Percentiles rank a stretch among this genome's conserved stretches.
Conservation (phyloP, 2,888 invertebrate genomes). For the Drosophila antonietae region DNA sequence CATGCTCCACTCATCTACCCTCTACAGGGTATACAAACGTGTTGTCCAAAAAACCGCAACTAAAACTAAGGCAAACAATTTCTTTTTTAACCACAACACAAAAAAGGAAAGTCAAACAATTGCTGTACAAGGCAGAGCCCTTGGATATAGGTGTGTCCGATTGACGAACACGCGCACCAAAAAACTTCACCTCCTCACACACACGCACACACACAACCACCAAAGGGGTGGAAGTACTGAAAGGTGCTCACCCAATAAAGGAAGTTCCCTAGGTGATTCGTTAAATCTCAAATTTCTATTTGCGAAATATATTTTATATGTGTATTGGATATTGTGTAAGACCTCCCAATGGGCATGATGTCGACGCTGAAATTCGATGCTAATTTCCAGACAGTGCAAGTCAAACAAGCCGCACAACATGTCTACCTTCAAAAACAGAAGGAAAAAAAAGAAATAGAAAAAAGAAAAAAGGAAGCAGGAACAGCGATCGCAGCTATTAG, state of each 20-base stretch:
- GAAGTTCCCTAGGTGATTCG: slow-evolving; percentile 25
- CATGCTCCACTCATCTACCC: background rate
- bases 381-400: slow-evolving; percentile 64
- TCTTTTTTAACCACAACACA: slow-evolving; percentile 37
- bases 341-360: no score
- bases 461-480: background rate
- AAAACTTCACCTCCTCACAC: background rate
- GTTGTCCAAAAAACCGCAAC: slow-evolving; percentile 15
- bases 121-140: slow-evolving; percentile 11
- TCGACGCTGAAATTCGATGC: slow-evolving; percentile 64
- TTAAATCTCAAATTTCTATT: slow-evolving; percentile 74
- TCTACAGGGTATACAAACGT: slow-evolving; percentile 34
- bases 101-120: slow-evolving; percentile 27
- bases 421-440: background rate
- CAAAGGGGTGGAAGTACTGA: slow-evolving; percentile 4
- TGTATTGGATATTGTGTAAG: background rate
- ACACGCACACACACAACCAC: background rate
- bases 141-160: slow-evolving; percentile 51
- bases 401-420: slow-evolving; percentile 48
- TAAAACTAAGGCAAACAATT: slow-evolving; percentile 42
- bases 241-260: slow-evolving; percentile 12
- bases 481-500: slow-evolving; percentile 48
- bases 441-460: background rate
- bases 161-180: background rate
- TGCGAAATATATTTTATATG: slow-evolving; percentile 23